A percentile compares a stretch with the other conserved stretches of the same genome.
Evolutionary conservation across 2,113 vertebrate genomes (phyloP).

Genomic region (Columba janthina): DNA sequence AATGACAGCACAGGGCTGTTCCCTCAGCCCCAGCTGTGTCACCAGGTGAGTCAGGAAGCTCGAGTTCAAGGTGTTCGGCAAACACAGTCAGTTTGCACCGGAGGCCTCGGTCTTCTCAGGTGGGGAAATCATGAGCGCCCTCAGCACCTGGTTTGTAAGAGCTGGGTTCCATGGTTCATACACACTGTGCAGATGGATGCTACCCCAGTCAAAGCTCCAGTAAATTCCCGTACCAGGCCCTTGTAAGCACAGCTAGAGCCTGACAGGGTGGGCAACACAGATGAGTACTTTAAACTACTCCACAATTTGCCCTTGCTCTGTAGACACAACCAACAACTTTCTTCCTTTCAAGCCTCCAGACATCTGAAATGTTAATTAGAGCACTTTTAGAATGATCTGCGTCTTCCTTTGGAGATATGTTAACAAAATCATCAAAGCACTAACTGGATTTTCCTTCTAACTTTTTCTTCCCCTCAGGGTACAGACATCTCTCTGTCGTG

Average conservation of each 20-base stretch:
- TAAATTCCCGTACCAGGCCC: not conserved
- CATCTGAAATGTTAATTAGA: not conserved
- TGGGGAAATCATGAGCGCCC: rapidly evolving
- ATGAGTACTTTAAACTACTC: not conserved
- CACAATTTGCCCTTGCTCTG: not conserved
- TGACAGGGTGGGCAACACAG: rapidly evolving
- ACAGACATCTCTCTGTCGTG: conserved; percentile 69
- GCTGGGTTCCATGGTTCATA: rapidly evolving
- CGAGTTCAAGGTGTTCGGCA: not conserved
- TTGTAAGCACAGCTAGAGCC: not conserved
- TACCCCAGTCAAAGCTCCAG: not conserved
- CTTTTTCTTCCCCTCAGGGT: conserved; percentile 56
- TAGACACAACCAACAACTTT: not conserved
- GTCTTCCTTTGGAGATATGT: not conserved
- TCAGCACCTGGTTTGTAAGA: not conserved
- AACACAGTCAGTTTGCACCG: rapidly evolving
- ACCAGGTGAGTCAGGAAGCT: not conserved
- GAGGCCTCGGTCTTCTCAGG: not conserved
- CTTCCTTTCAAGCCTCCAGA: not conserved
- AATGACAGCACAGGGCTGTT: not conserved
- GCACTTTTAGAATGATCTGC: not conserved
- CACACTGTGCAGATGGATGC: not conserved
- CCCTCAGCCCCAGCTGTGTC: not conserved
- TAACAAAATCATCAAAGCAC: conserved; percentile 26
- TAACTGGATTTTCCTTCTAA: not conserved